These are phyloP conservation scores for Camelus dromedarius DNA, from an alignment of 2,113 vertebrate genomes.

Conservation along the genomic window DNA sequence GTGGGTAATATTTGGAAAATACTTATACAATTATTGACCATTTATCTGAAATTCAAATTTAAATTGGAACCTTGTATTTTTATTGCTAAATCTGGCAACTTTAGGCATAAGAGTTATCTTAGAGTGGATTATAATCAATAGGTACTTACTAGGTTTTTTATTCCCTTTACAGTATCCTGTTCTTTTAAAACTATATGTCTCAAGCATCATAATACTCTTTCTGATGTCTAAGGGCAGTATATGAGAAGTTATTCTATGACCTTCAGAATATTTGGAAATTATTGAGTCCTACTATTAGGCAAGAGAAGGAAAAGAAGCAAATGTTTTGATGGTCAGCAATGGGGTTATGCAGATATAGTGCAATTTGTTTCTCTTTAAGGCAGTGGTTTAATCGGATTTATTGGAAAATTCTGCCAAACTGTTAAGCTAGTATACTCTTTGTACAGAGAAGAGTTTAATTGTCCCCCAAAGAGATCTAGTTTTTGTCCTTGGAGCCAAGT, in stretches of 20 bases:
- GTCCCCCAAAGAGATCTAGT: not conserved
- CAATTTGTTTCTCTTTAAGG: not conserved
- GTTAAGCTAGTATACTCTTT: not conserved
- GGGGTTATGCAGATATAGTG: not conserved
- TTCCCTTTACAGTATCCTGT: not conserved
- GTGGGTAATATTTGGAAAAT: not conserved
- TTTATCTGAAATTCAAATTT: constrained; percentile 25
- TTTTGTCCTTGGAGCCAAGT: not conserved
- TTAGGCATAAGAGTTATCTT: not conserved
- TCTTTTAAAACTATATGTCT: not conserved
- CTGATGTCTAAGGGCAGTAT: not conserved
- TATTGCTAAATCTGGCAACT: not conserved
- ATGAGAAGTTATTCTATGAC: not conserved
- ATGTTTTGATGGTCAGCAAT: not conserved
- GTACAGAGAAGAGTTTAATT: not conserved
- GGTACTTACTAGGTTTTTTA: not conserved
- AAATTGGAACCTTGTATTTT: not conserved
- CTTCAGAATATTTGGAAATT: constrained; percentile 26
- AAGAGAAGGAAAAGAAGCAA: not conserved
- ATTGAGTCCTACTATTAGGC: not conserved
- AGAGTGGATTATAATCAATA: not conserved
- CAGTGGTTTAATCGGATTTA: not conserved
- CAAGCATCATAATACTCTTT: not conserved
- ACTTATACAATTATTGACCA: not conserved
- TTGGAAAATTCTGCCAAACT: not conserved